Evolutionary conservation across 2,797 vertebrate genomes (phyloP).

Genomic region (Linurgus olivaceus): DNA sequence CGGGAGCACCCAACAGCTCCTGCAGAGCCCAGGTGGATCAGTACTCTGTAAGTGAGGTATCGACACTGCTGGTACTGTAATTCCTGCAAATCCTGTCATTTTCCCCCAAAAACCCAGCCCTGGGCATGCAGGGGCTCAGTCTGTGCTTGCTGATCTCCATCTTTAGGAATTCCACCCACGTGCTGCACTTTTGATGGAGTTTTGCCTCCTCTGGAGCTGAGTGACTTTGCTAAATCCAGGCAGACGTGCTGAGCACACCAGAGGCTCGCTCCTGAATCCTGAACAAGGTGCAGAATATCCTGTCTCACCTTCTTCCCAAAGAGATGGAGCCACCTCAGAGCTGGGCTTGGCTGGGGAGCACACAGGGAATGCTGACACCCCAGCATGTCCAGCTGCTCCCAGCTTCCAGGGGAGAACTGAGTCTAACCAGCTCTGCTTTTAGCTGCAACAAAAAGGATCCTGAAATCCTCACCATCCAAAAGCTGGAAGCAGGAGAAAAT

Average conservation of each 20-base stretch:
- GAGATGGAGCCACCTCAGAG: conserved; percentile 24
- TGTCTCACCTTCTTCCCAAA: conserved; percentile 32
- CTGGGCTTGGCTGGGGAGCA: background rate
- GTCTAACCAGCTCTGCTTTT: background rate
- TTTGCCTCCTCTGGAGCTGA: background rate
- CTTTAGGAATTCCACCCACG: rapidly evolving
- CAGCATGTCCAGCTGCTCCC: background rate
- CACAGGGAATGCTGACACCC: background rate
- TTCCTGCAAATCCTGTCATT: background rate
- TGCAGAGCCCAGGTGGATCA: background rate
- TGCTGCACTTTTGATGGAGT: background rate
- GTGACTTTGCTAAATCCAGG: background rate
- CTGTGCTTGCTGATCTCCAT: rapidly evolving
- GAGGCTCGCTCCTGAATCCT: background rate
- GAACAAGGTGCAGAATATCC: background rate
- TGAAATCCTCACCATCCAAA: background rate
- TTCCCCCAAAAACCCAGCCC: background rate
- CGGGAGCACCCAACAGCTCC: background rate
- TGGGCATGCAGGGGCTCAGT: rapidly evolving
- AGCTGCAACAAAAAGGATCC: background rate
- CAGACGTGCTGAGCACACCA: background rate
- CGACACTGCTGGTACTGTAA: rapidly evolving
- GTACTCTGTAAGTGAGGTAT: background rate
- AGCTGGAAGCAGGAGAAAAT: background rate
- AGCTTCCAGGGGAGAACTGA: background rate